Evolutionary conservation across 2,888 invertebrate species (phyloP), one percentile per base, ranked within the genome.

Genomic region (Orchestes rusci): DNA sequence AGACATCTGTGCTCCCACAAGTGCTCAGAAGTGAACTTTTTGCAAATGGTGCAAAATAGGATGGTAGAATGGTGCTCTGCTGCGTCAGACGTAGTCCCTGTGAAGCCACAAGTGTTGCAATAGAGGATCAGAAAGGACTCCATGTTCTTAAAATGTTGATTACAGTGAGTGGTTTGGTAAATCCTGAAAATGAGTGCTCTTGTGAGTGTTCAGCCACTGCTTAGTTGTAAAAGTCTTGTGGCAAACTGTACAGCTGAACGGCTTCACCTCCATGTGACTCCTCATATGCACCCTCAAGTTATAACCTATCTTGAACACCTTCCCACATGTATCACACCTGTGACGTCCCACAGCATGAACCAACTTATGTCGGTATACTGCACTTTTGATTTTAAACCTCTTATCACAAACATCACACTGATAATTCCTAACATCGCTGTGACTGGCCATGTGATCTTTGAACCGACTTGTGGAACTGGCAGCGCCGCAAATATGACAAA

Each of bases 271-370:
- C 0, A 69, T 70, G 55, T 78, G 78, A 4, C 73, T 62, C 2
- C 70, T 62, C 1, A 68, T 61, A 53, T 79, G 79, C 0, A 73
- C 69, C 35, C 72, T 74, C 45, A 78, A 58, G 43, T 75, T 73
- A 54, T 73, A 73, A 41, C 70, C 69, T 15, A 72, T 74, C 0
- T 73, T 68, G 51, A 76, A 72, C 19, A 70, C 71, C 50, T 73
- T 73, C 0, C 73, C 73, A 47, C 77, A 77, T 1, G 70, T 60
- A 0, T 70, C 61, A 50, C 77, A 77, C 0, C 72, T 59, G 30
- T 71, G 71, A 13, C 23, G 40, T 16, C 40, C 45, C 7, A 39
- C 70, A 15, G 68, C 53, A 45, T 73, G 73, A 34, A 69, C 68
- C 52, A 70, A 70, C 29, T 73, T 56, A 23, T 70, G 69, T 28